These are phyloP conservation scores for Dromiciops gliroides DNA, from an alignment of 2,113 vertebrate species.

Conservation along the genomic window DNA sequence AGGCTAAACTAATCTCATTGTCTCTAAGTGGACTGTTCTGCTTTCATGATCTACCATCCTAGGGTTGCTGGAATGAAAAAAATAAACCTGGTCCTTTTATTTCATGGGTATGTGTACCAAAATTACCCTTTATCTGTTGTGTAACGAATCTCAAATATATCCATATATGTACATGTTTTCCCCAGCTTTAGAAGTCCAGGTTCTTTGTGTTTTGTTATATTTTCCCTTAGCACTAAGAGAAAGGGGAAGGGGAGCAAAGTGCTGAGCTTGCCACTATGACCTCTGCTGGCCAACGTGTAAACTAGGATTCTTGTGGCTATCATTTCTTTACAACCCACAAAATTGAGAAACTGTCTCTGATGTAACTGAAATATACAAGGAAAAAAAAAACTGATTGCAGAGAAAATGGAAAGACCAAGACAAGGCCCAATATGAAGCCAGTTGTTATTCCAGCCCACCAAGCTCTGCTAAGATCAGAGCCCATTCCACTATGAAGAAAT, in stretches of 20 bases:
- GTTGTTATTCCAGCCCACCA: background rate
- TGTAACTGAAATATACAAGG: background rate
- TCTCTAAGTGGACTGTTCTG: background rate
- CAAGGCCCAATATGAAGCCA: background rate
- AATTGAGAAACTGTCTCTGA: background rate
- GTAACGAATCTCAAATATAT: background rate
- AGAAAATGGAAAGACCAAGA: background rate
- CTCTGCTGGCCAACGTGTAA: background rate
- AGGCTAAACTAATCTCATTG: background rate
- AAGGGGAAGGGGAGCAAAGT: background rate
- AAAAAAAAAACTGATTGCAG: background rate
- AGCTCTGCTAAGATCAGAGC: background rate
- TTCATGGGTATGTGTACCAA: background rate
- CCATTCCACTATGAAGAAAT: background rate
- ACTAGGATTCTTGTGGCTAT: background rate
- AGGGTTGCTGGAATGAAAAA: background rate
- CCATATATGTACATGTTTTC: background rate
- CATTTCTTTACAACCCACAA: background rate
- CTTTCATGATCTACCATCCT: background rate
- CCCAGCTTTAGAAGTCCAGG: background rate
- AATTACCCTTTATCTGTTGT: background rate
- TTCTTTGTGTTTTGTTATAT: background rate
- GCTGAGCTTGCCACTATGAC: background rate
- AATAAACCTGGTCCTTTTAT: background rate
- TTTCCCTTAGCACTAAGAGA: background rate